Evolutionary conservation across 92 coral and sea anemone genomes (phyloP).

Genomic region (Zoanthus gigantus): DNA sequence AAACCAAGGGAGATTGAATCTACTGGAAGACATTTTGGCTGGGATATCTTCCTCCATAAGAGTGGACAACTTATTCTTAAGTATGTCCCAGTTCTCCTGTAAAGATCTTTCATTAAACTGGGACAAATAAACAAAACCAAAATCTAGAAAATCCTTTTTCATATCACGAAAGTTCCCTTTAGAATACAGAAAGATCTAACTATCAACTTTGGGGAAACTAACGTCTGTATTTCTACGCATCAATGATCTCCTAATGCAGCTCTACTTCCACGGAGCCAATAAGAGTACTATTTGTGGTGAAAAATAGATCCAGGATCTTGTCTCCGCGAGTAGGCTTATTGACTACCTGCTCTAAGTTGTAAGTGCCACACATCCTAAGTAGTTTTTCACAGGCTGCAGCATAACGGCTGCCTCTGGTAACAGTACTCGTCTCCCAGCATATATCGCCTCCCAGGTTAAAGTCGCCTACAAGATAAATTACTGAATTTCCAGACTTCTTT

Average conservation of each 20-base stretch:
- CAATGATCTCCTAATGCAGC: not conserved
- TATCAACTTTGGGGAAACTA: slow-evolving; percentile 49
- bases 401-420: slow-evolving; percentile 24
- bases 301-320: slow-evolving; percentile 46
- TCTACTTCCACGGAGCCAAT: slow-evolving; percentile 44
- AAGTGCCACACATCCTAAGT: slow-evolving; percentile 29
- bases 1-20: slow-evolving; percentile 51
- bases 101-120: slow-evolving; percentile 39
- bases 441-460: slow-evolving; percentile 13
- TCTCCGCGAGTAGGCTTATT: slow-evolving; percentile 39
- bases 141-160: slow-evolving; percentile 45
- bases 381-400: not conserved
- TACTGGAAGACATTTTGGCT: too few species aligned
- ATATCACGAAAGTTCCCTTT: slow-evolving; percentile 53
- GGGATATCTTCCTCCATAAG: too few species aligned
- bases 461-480: slow-evolving; percentile 41
- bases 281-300: slow-evolving; percentile 51
- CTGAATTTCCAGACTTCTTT: not conserved
- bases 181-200: slow-evolving; percentile 44
- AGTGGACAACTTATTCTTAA: slow-evolving; percentile 32
- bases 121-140: slow-evolving; percentile 29
- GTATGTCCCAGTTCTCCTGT: slow-evolving; percentile 51
- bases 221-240: slow-evolving; percentile 30
- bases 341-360: slow-evolving; percentile 44
- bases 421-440: slow-evolving; percentile 28